These are phyloP conservation scores for Hemicrepidius hirtus DNA, from an alignment of 2,888 invertebrate genomes.

Conservation along the genomic window DNA sequence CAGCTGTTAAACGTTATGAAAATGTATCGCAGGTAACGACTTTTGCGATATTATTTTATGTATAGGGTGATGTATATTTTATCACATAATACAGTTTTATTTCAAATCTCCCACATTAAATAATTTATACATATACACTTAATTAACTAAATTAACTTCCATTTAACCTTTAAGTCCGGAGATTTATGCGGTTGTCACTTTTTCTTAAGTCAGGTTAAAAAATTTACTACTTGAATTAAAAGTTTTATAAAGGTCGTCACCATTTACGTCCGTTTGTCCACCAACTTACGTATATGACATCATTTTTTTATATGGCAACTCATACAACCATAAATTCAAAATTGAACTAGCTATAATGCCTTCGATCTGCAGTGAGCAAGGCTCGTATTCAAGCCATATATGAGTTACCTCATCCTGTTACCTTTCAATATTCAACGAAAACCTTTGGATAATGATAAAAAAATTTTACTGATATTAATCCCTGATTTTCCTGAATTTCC, in stretches of 20 bases:
- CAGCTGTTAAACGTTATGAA: slow-evolving; percentile 47
- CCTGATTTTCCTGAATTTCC: too few species aligned
- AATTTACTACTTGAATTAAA: too few species aligned
- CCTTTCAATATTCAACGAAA: not conserved
- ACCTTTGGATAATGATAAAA: too few species aligned
- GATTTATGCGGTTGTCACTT: too few species aligned
- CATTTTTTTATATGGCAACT: slow-evolving; percentile 63
- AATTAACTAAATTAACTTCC: too few species aligned
- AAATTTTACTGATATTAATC: too few species aligned
- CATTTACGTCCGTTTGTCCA: slow-evolving; percentile 40
- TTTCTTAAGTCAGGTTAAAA: too few species aligned
- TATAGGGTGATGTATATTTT: not conserved
- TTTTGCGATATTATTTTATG: not conserved
- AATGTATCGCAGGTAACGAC: slow-evolving; percentile 40
- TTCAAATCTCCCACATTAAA: too few species aligned
- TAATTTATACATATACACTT: too few species aligned
- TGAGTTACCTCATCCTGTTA: not conserved
- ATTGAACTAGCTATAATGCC: slow-evolving; percentile 66
- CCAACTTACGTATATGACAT: slow-evolving; percentile 44
- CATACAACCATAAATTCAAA: slow-evolving; percentile 65
- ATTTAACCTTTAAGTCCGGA: too few species aligned
- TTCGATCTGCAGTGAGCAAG: slow-evolving; percentile 64
- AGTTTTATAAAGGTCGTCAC: slow-evolving; percentile 1
- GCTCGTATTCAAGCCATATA: slow-evolving; percentile 36
- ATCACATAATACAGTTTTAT: too few species aligned